phyloP scores from a whole-genome alignment of 2,113 vertebrate genomes.

The Dromiciops gliroides region DNA sequence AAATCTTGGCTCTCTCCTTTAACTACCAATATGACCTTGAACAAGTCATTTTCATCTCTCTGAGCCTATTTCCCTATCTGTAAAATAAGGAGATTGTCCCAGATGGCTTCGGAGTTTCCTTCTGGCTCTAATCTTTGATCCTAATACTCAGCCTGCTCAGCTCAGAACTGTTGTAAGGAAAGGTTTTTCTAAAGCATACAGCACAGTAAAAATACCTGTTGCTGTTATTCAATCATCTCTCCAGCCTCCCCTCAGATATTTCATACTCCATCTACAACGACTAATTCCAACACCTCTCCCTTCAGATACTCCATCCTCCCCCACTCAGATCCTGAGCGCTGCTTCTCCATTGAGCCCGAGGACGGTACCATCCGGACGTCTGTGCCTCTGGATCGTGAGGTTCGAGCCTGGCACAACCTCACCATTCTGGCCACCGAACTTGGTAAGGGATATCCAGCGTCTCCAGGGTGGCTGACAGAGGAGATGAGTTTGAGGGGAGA shows the following conservation, averaged over 20 bases:
- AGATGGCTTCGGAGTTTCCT: background rate
- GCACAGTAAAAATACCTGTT: background rate
- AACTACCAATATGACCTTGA: background rate
- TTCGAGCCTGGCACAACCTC: conserved; percentile 91
- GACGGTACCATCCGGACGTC: conserved; percentile 90
- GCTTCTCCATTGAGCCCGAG: conserved; percentile 91
- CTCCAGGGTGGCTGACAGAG: background rate
- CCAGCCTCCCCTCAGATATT: background rate
- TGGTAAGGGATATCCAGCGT: conserved; percentile 84
- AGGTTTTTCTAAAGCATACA: background rate
- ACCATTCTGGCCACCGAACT: conserved; percentile 91
- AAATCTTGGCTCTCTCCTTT: background rate
- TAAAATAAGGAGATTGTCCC: background rate
- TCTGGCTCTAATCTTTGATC: background rate
- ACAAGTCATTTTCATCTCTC: background rate
- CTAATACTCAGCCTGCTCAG: background rate
- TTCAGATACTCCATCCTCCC: conserved; percentile 91
- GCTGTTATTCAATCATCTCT: background rate
- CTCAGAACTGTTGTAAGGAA: background rate
- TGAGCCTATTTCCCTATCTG: background rate
- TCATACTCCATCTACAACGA: background rate
- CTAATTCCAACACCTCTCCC: background rate
- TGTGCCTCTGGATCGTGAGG: conserved; percentile 90
- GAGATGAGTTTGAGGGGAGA: background rate
- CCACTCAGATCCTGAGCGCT: conserved; percentile 89